Conservation (phyloP, 2,888 invertebrate genomes). For the Diarsia dahlii region DNA sequence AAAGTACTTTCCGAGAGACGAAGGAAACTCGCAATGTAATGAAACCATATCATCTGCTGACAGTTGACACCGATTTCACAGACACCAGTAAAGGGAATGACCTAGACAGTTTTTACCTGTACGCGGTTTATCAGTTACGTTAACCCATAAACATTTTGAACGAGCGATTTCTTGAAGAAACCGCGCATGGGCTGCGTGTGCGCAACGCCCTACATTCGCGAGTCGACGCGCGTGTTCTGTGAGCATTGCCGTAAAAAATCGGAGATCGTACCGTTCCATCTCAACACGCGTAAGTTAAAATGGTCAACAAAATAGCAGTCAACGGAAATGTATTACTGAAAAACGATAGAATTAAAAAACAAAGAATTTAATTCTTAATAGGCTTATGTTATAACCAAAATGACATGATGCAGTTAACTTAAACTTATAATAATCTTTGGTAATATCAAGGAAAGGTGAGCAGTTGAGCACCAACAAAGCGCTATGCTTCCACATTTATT, state of each 20-base stretch:
- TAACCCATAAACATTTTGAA: slow-evolving; percentile 50
- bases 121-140: slow-evolving; percentile 17
- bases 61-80: neutral
- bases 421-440: neutral
- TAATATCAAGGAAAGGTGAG: neutral
- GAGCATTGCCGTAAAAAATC: slow-evolving; percentile 68
- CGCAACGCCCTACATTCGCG: slow-evolving; percentile 74
- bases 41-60: neutral
- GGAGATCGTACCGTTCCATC: slow-evolving; percentile 52
- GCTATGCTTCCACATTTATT: too few species aligned
- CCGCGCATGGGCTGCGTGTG: slow-evolving; percentile 61
- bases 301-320: slow-evolving; percentile 36
- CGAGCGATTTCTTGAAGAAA: slow-evolving; percentile 53
- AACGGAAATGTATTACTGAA: slow-evolving; percentile 15
- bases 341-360: neutral
- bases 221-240: slow-evolving; percentile 53
- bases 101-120: slow-evolving; percentile 19
- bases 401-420: neutral
- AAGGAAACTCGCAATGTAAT: too few species aligned
- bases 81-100: neutral
- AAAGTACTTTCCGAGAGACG: too few species aligned
- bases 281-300: slow-evolving; percentile 59
- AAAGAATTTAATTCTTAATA: neutral
- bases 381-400: neutral
- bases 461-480: neutral